Percentiles rank a stretch among this genome's conserved stretches.
Conservation (phyloP, 1,140 invertebrate species). For the Drosophila athabasca region DNA sequence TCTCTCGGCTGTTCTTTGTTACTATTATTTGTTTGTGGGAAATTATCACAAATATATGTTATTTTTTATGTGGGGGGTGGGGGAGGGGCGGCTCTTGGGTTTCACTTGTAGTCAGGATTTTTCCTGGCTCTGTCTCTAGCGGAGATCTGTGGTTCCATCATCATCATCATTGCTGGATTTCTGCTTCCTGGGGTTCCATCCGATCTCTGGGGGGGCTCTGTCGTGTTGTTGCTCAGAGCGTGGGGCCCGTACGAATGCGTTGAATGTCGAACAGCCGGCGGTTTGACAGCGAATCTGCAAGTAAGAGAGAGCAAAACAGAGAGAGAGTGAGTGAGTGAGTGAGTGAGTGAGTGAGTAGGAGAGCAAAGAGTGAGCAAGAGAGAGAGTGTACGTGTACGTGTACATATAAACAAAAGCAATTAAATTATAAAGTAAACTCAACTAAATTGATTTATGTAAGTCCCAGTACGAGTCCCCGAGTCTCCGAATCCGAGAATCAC, state of each 20-base stretch:
- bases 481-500: constrained; percentile 23
- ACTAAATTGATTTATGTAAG: constrained; percentile 78
- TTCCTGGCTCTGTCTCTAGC: neutral
- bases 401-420: constrained; percentile 65
- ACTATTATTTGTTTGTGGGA: too few species aligned
- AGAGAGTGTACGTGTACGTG: constrained; percentile 5
- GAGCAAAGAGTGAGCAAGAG: neutral
- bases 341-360: constrained; percentile 15
- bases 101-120: too few species aligned
- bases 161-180: neutral
- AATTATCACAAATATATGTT: too few species aligned
- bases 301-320: constrained; percentile 24
- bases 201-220: constrained; percentile 19
- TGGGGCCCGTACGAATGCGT: constrained; percentile 65
- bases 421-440: constrained; percentile 77
- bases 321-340: constrained; percentile 9
- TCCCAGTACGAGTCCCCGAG: constrained; percentile 1
- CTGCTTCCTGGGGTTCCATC: constrained; percentile 38
- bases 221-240: constrained; percentile 71
- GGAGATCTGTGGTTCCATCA: constrained; percentile 4
- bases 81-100: too few species aligned
- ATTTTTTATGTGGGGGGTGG: too few species aligned
- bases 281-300: constrained; percentile 56
- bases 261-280: constrained; percentile 51
- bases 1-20: too few species aligned